Percentiles rank a stretch among this genome's conserved stretches.
Evolutionary conservation across 2,888 invertebrate genomes (phyloP).

Genomic region (Harpagoxenus sublaevis): DNA sequence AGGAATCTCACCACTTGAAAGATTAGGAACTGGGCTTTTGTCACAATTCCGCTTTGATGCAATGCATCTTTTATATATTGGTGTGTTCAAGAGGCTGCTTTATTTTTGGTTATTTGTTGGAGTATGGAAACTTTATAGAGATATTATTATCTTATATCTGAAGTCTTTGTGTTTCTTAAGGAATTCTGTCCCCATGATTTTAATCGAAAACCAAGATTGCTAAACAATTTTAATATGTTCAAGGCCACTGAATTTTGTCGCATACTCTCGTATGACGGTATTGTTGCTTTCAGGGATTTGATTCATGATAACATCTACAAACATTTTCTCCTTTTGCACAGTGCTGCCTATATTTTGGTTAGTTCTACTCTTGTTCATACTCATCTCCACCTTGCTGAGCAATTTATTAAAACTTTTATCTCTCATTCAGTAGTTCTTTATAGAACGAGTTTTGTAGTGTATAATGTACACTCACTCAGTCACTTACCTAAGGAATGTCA

Average conservation of each 20-base stretch:
- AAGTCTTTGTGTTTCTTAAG: background rate
- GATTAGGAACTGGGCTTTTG: background rate
- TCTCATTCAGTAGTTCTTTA: background rate
- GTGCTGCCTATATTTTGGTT: background rate
- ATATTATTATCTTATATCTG: background rate
- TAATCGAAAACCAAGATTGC: background rate
- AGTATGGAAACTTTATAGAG: background rate
- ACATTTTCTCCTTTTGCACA: background rate
- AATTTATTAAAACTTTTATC: slow-evolving; percentile 9
- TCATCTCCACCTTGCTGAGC: background rate
- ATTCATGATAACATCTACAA: background rate
- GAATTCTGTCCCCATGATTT: slow-evolving; percentile 9
- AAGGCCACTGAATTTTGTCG: slow-evolving; percentile 11
- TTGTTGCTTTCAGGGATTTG: background rate
- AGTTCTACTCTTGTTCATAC: background rate
- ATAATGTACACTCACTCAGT: slow-evolving; percentile 7
- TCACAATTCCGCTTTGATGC: background rate
- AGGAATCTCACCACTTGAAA: background rate
- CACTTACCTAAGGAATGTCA: background rate
- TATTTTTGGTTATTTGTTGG: slow-evolving; percentile 2
- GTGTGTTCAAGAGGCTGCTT: background rate
- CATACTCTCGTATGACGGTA: slow-evolving; percentile 2
- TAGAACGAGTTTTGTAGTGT: background rate
- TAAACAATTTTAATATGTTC: background rate
- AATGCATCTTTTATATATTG: background rate